Evolutionary conservation across 2,113 vertebrate genomes (phyloP), one percentile per base, ranked within the genome.

Genomic region (Nyctibius bracteatus): DNA sequence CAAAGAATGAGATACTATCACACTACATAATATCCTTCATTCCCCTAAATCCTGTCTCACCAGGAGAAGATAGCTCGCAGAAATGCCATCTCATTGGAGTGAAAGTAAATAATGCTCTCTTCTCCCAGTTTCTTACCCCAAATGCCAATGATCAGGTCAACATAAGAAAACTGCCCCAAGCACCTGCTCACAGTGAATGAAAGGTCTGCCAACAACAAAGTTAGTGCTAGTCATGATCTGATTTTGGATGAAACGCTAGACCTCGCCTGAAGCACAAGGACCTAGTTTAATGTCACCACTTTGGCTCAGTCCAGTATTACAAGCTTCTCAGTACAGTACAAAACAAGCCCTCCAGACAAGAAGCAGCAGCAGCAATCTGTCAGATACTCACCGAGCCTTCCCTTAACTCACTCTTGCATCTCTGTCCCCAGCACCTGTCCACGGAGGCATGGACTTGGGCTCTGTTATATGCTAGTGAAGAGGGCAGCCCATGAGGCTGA

Each of bases 321-420:
- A 19, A 92, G 90, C 63, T 75, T 33, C 88, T 91, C 61, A 24
- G 75, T 14, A 4, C 39, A 62, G 80, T 41, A 28, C 51, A 27
- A 4, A 93, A 61, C 35, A 12, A 92, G 77, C 94, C 92, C 94
- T 93, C 49, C 87, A 95, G 96, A 67, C 78, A 96, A 68, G 89
- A 67, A 91, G 78, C 19, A 2, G 94, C 89, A 96, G 95, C 77
- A 91, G 80, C 82, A 86, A 81, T 95, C 70, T 43, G 78, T 96
- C 95, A 96, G 83, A 41, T 84, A 39, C 44, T 84, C 57, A 86
- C 92, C 52, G 86, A 96, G 88, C 88, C 47, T 95, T 91, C 13
- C 83, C 80, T 80, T 30, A 14, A 59, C 67, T 61, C 72, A 55
- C 59, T 86, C 47, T 46, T 8, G 5, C 27, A 0, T 18, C 51